Conservation (phyloP, 2,797 vertebrate species). For the Phataginus tricuspis region DNA sequence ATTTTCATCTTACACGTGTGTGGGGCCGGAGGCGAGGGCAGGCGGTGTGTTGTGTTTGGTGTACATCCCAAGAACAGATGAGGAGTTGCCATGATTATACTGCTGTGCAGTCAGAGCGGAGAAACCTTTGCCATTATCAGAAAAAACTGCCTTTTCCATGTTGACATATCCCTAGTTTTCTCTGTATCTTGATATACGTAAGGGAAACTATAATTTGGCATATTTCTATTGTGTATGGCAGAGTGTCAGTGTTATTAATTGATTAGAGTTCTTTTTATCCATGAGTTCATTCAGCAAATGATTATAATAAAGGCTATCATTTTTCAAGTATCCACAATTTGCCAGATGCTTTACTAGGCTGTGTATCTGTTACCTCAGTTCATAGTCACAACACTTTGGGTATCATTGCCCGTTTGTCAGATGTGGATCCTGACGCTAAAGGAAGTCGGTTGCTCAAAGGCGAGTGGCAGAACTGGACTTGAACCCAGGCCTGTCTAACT, state of each 20-base stretch:
- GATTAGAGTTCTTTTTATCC: not conserved
- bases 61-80: not conserved
- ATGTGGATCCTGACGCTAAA: not conserved
- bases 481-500: not conserved
- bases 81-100: not conserved
- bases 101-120: not conserved
- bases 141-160: not conserved
- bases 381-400: not conserved
- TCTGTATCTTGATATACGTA: not conserved
- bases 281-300: not conserved
- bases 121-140: not conserved
- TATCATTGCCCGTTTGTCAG: not conserved
- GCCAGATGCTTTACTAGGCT: not conserved
- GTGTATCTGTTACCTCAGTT: not conserved
- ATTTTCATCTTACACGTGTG: not conserved
- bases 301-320: not conserved
- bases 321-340: not conserved
- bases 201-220: not conserved
- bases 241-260: fast-evolving
- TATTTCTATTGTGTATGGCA: not conserved
- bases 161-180: too few species aligned
- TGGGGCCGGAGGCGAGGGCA: not conserved
- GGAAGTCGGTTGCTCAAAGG: not conserved
- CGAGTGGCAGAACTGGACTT: not conserved
- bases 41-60: not conserved